Evolutionary conservation across 2,797 vertebrate species (phyloP).

Genomic region (Gobio occitaniae): DNA sequence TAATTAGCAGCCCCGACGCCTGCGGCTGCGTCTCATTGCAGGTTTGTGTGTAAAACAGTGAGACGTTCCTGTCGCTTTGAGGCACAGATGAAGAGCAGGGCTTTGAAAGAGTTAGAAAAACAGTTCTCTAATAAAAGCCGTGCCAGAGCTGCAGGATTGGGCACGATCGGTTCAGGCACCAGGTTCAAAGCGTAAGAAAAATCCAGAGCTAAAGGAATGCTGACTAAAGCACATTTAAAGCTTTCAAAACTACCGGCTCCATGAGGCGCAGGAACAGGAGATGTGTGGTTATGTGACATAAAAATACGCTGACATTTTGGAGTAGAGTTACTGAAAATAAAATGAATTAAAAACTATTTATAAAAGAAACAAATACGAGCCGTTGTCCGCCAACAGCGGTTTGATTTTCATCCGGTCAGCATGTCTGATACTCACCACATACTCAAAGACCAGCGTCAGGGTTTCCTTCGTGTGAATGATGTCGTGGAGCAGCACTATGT

Average conservation of each 20-base stretch:
- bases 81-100: background rate
- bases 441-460: slow-evolving; percentile 87
- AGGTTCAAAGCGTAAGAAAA: background rate
- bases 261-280: background rate
- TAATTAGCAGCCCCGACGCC: background rate
- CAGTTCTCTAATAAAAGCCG: background rate
- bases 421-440: slow-evolving; percentile 80
- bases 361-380: background rate
- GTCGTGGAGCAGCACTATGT: slow-evolving; percentile 89
- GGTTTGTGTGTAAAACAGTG: background rate
- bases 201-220: background rate
- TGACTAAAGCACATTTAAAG: background rate
- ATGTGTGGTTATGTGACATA: background rate
- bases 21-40: background rate
- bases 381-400: background rate
- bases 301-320: background rate
- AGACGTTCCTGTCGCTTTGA: background rate
- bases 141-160: background rate
- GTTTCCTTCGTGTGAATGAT: slow-evolving; percentile 91
- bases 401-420: background rate
- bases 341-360: no score
- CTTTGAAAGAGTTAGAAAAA: background rate
- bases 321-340: background rate
- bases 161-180: background rate
- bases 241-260: background rate